These are phyloP conservation scores for Rhyacophila brunnea DNA, from an alignment of 1,140 invertebrate genomes.

Conservation along the genomic window DNA sequence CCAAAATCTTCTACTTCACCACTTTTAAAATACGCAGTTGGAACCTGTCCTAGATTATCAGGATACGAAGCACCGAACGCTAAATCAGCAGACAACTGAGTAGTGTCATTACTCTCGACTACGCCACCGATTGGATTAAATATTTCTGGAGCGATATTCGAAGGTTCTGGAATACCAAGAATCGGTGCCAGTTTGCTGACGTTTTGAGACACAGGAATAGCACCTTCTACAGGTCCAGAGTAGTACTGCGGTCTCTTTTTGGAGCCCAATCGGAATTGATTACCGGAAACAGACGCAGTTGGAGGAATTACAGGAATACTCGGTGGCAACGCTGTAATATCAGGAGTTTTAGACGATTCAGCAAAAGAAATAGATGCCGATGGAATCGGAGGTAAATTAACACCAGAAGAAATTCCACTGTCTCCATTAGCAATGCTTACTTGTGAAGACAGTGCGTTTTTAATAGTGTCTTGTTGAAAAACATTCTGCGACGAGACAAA, in stretches of 20 bases:
- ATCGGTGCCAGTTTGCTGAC: too few relatives aligned
- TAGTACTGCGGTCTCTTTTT: slow-evolving; percentile 50
- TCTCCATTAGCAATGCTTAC: too few relatives aligned
- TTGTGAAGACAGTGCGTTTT: too few relatives aligned
- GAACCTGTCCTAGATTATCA: too few relatives aligned
- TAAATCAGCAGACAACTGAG: slow-evolving; percentile 37
- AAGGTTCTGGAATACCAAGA: too few relatives aligned
- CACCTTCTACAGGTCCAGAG: slow-evolving; percentile 46
- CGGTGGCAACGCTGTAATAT: neutral
- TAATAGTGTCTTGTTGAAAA: too few relatives aligned
- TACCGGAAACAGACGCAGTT: slow-evolving; percentile 28
- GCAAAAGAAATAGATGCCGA: neutral
- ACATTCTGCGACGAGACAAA: too few relatives aligned
- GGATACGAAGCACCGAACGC: neutral
- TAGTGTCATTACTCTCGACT: slow-evolving; percentile 30
- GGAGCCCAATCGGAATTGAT: slow-evolving; percentile 42
- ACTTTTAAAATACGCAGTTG: neutral
- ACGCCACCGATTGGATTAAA: too few relatives aligned
- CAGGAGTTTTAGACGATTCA: neutral
- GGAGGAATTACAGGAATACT: slow-evolving; percentile 1
- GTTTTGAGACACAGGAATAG: too few relatives aligned
- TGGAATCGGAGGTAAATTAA: neutral
- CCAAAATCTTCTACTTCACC: neutral
- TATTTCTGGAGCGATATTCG: too few relatives aligned
- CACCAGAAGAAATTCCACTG: too few relatives aligned